These are phyloP conservation scores for Dasysyrphus albostriatus DNA, from an alignment of 2,888 invertebrate species.

Conservation along the genomic window DNA sequence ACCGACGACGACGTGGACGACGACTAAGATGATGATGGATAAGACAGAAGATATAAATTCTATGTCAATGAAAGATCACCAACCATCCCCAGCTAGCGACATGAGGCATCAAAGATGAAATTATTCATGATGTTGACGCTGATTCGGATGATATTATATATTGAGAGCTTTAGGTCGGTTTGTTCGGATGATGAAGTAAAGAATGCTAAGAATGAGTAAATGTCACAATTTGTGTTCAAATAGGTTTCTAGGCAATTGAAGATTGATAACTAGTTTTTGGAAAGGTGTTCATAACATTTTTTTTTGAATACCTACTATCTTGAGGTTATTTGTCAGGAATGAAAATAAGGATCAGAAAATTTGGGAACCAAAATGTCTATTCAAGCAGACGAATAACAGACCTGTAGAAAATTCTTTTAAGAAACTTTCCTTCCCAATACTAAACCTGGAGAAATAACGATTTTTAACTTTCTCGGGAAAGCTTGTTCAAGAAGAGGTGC, in stretches of 20 bases:
- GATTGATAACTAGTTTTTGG: neutral
- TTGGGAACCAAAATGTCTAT: too few species aligned
- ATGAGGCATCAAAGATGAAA: conserved; percentile 38
- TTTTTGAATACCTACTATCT: neutral
- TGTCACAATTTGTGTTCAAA: neutral
- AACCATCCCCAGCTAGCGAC: conserved; percentile 42
- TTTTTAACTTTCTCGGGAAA: too few species aligned
- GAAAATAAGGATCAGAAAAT: too few species aligned
- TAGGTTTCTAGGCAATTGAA: neutral
- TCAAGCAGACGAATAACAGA: too few species aligned
- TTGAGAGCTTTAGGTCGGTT: neutral
- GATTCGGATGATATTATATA: conserved; percentile 49
- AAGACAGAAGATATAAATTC: conserved; percentile 71
- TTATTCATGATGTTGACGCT: conserved; percentile 56
- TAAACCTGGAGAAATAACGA: too few species aligned
- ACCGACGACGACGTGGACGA: conserved; percentile 2
- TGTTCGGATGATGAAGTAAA: neutral
- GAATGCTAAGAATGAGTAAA: conserved; percentile 9
- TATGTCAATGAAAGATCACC: conserved; percentile 66
- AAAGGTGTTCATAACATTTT: conserved; percentile 6
- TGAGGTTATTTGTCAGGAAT: neutral
- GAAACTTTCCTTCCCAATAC: too few species aligned
- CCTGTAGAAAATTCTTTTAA: too few species aligned
- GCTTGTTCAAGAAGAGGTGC: too few species aligned
- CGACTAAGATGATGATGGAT: conserved; percentile 57